These are phyloP conservation scores for Dolichoris vasculosae DNA, from an alignment of 1,140 invertebrate genomes.

Conservation along the genomic window DNA sequence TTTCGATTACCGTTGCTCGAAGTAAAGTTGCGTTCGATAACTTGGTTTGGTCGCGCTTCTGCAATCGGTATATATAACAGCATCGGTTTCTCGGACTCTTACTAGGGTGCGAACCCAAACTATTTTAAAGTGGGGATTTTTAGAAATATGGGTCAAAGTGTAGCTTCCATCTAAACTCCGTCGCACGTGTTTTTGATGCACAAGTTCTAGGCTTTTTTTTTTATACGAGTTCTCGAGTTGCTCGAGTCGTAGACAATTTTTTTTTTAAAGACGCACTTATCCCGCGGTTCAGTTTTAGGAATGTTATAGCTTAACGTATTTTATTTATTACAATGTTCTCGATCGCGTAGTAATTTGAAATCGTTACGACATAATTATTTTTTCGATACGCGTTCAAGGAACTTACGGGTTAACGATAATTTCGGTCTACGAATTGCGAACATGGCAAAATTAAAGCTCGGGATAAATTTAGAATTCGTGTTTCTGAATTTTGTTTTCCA, in stretches of 20 bases:
- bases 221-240: background rate
- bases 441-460: too few relatives aligned
- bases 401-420: too few relatives aligned
- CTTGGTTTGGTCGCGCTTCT: background rate
- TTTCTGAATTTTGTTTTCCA: too few relatives aligned
- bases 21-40: background rate
- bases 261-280: too few relatives aligned
- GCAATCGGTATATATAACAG: slow-evolving; percentile 8
- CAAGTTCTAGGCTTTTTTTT: background rate
- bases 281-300: too few relatives aligned
- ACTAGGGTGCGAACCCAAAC: slow-evolving; percentile 51
- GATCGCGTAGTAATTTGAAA: too few relatives aligned
- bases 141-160: slow-evolving; percentile 71
- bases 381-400: too few relatives aligned
- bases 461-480: too few relatives aligned
- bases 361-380: too few relatives aligned
- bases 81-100: background rate
- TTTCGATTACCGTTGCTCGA: background rate
- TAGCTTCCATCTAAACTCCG: slow-evolving; percentile 24
- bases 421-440: too few relatives aligned
- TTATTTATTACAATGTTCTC: too few relatives aligned
- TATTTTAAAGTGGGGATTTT: slow-evolving; percentile 71
- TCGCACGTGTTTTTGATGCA: slow-evolving; percentile 34
- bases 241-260: background rate
- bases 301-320: too few relatives aligned